Base-by-base conservation (phyloP, 2,113 vertebrate species). In the Andinoacara biseriatus region DNA sequence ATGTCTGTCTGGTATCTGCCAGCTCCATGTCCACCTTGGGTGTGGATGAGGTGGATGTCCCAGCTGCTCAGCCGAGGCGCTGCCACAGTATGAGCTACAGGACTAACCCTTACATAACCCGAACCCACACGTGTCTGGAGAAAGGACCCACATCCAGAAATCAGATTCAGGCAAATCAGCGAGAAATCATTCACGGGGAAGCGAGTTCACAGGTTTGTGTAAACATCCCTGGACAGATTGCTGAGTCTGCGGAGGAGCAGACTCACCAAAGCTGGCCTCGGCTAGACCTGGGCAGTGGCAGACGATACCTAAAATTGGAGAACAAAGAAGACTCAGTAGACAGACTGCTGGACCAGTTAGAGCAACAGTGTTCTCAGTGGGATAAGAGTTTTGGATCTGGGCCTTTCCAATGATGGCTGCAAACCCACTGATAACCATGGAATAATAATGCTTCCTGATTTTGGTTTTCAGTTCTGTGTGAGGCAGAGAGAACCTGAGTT, bases 241-340 rank as follows among this genome's bases (percentile, higher is more conserved):
- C 91, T 84, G 61, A 88, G 80, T 90, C 93, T 1, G 62, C 89
- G 10, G 95, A 95, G 82, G 96, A 97, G 72, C 94, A 93, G 54
- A 96, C 94, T 24, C 96, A 96, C 87, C 87, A 94, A 57, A 99
- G 98, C 92, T 98, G 98, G 98, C 97, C 98, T 20, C 95, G 96
- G 18, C 90, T 99, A 22, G 96, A 98, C 81, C 95, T 96, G 2
- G 79, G 95, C 87, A 93, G 86, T 5, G 88, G 95, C 20, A 95
- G 94, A 63, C 95, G 95, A 35, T 97, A 96, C 6, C 86, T 97
- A 93, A 97, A 97, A 80, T 86, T 98, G 90, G 96, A 96, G 56
- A 96, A 96, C 35, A 90, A 94, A 14, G 96, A 96, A 18, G 95
- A 96, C 67, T 96, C 96, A 0, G 95, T 94, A 0, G 96, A 97